Evolutionary conservation across 2,888 invertebrate species (phyloP).

Genomic region (Baccha elongata): DNA sequence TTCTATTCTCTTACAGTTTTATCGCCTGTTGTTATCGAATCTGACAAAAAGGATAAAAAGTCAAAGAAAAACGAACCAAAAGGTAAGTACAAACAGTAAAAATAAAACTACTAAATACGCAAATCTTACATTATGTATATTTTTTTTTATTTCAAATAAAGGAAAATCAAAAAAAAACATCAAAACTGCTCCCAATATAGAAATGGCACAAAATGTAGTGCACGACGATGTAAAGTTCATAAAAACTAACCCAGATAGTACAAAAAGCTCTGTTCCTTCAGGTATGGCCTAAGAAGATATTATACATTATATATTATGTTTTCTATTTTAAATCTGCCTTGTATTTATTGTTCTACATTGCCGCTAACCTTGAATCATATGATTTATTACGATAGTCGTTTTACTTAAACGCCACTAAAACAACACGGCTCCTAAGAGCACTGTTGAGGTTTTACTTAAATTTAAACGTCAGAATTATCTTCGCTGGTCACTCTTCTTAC

Average conservation of each 20-base stretch:
- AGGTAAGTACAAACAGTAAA: slow-evolving; percentile 76
- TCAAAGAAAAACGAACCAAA: slow-evolving; percentile 76
- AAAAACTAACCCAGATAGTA: slow-evolving; percentile 75
- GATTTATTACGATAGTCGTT: too few relatives aligned
- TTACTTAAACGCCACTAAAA: too few relatives aligned
- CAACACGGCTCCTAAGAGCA: too few relatives aligned
- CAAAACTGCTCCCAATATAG: neutral
- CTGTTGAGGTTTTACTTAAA: too few relatives aligned
- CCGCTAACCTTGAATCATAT: too few relatives aligned
- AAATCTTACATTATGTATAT: neutral
- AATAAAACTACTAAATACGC: neutral
- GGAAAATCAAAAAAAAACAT: slow-evolving; percentile 17
- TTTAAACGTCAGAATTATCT: too few relatives aligned
- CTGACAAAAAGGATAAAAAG: slow-evolving; percentile 80
- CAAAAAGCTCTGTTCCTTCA: slow-evolving; percentile 76
- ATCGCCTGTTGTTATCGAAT: slow-evolving; percentile 81
- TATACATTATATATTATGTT: too few relatives aligned
- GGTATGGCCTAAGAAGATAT: too few relatives aligned
- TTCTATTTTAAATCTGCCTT: too few relatives aligned
- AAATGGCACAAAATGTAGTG: slow-evolving; percentile 66
- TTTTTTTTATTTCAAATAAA: slow-evolving; percentile 3
- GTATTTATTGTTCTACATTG: too few relatives aligned
- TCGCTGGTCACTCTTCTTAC: too few relatives aligned
- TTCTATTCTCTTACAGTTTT: slow-evolving; percentile 76
- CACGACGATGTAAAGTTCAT: slow-evolving; percentile 40